Evolutionary conservation across 2,797 vertebrate species (phyloP), one percentile per base, ranked within the genome.

Genomic region (Podarcis siculus): DNA sequence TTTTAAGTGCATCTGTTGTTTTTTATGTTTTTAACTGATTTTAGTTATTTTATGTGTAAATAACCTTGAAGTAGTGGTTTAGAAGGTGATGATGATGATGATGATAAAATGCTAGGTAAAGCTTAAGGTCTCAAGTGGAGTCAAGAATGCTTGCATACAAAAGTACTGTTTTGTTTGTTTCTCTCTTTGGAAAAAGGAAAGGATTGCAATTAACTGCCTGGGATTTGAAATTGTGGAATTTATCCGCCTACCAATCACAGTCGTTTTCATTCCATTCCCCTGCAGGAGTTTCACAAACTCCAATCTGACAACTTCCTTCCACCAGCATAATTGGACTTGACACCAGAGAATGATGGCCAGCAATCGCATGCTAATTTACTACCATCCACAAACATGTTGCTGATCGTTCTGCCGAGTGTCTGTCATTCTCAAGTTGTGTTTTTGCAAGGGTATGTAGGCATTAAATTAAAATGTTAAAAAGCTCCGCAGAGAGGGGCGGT

Each of bases 391-490:
- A 91, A 89, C 92, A 96, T 95, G 90, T 83, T 89, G 89, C 86
- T 92, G 90, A 92, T 92, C 87, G 90, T 92, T 87, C 91, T 92
- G 91, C 89, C 82, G 93, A 91, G 92, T 83, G 66, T 30, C 83
- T 71, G 30, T 91, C 86, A 87, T 87, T 82, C 75, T 83, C 81
- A 89, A 78, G 66, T 91, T 92, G 81, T 93, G 90, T 91, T 90
- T 88, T 89, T 88, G 86, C 89, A 88, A 85, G 35, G 49, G 64
- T 66, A 64, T 37, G 45, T 91, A 76, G 85, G 86, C 89, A 91
- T 88, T 91, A 92, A 94, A 95, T 66, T 94, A 85, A 93, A 91
- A 87, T 69, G 90, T 90, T 91, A 86, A 95, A 87, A 94, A 85
- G 71, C 45, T 85, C 86, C 42, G 8, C 25, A 27, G 86, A 71